Base-by-base conservation (phyloP, 1,140 invertebrate genomes). In the Theocolax elegans region DNA sequence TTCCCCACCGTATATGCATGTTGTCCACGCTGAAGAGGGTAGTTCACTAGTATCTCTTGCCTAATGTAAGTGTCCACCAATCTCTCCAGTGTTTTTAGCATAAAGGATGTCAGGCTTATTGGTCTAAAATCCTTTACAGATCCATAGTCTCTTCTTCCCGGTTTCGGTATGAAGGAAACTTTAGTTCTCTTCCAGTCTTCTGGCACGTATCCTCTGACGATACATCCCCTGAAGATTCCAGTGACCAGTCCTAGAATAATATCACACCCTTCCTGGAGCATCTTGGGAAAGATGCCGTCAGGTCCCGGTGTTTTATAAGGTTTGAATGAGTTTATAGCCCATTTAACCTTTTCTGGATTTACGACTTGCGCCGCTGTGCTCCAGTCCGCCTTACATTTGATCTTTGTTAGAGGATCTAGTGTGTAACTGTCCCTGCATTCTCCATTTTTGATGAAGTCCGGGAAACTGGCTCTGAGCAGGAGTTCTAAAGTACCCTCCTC, bases 291-390 rank as follows among this genome's bases (percentile, higher is more conserved):
- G 15, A 75, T 69, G 12, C 73, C 72, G 46, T 77, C 75, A 13
- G 27, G 27, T 25, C 72, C 72, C 19, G 72, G 65, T 44, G 72
- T 44, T 44, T 77, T 76, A 64, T 71, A 75, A 12, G 73, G 72
- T 12, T 66, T 59, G 53, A 77, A 77, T 35, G 66, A 54, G 23
- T 60, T 63, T 10, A 75, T 59, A 9, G 75, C 71, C 71, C 71
- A 76, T 67, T 65, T 31, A 1, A 74, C 27, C 19, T 31, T 74
- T 12, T 53, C 59, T 12, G 60, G 40, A n/a, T 44, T 72, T 10
- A 75, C 35, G 0, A 75, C 54, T 54, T 58, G 66, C 13, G 49
- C 31, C 7, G 63, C 71, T 8, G 56, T 35, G 2, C 17, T n/a
- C 63, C 71, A 62, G 60, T 60, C 38, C 38, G 19, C 60, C 10